Percentiles rank a stretch among this genome's conserved stretches.
phyloP scores from a whole-genome alignment of 2,113 vertebrate species.

The Climacteris rufus region DNA sequence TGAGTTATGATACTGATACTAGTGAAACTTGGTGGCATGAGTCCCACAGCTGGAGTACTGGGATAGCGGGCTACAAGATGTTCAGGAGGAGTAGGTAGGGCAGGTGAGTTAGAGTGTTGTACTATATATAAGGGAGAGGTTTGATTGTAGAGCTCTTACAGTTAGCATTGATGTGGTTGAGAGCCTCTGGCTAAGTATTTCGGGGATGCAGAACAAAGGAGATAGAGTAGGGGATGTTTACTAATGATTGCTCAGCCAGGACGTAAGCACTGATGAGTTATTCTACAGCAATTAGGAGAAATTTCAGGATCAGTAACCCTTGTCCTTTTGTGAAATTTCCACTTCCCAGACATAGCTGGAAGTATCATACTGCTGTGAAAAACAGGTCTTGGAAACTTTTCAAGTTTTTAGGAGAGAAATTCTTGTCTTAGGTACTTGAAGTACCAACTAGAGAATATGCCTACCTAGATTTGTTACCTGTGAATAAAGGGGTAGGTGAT shows the following conservation, averaged over 20 bases:
- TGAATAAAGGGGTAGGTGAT: not conserved
- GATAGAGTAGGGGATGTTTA: not conserved
- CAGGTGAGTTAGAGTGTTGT: rapidly evolving
- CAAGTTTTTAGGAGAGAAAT: not conserved
- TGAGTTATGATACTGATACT: not conserved
- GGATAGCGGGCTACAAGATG: not conserved
- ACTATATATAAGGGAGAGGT: not conserved
- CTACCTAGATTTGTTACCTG: not conserved
- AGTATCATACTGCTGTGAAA: not conserved
- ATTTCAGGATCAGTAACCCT: not conserved
- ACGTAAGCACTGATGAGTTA: not conserved
- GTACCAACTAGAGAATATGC: not conserved
- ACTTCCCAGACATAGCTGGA: not conserved
- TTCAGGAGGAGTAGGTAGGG: not conserved
- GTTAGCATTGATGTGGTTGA: not conserved
- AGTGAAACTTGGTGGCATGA: not conserved
- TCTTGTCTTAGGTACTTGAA: not conserved
- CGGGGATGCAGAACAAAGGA: not conserved
- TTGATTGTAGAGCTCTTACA: not conserved
- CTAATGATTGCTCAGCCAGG: rapidly evolving
- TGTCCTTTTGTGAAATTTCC: not conserved
- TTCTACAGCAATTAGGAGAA: not conserved
- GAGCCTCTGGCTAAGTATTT: not conserved
- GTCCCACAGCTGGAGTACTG: not conserved
- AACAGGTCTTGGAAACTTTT: not conserved